phyloP scores from a whole-genome alignment of 2,113 vertebrate species.

The Psettodes erumei region DNA sequence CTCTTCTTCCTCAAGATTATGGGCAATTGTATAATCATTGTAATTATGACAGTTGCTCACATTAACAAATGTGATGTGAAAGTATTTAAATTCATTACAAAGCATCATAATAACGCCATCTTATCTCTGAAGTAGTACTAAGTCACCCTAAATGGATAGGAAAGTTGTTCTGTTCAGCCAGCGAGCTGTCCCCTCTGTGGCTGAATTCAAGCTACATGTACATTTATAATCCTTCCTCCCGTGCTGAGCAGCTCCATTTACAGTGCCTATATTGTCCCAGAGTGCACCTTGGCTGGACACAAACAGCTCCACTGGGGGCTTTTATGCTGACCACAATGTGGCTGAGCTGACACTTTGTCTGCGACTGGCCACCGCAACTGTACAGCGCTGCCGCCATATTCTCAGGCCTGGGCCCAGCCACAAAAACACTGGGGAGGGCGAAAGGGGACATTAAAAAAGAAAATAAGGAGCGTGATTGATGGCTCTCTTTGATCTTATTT shows the following conservation, averaged over 20 bases:
- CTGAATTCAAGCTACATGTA: slow-evolving; percentile 48
- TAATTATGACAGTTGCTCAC: slow-evolving; percentile 49
- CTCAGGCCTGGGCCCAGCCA: slow-evolving; percentile 64
- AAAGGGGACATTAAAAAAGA: slow-evolving; percentile 64
- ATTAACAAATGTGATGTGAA: slow-evolving; percentile 39
- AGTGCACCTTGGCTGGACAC: slow-evolving; percentile 75
- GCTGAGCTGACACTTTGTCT: slow-evolving; percentile 78
- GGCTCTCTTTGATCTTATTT: slow-evolving; percentile 79
- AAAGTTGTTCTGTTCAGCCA: slow-evolving; percentile 8
- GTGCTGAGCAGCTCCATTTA: slow-evolving; percentile 61
- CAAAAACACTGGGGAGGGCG: slow-evolving; percentile 71
- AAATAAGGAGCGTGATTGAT: slow-evolving; percentile 77
- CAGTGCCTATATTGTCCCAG: slow-evolving; percentile 44
- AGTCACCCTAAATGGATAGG: slow-evolving; percentile 2
- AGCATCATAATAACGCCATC: slow-evolving; percentile 22
- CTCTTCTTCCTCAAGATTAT: slow-evolving; percentile 29
- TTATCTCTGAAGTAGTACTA: slow-evolving; percentile 15
- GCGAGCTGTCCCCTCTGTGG: not conserved
- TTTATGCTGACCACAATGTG: slow-evolving; percentile 73
- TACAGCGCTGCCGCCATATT: slow-evolving; percentile 68
- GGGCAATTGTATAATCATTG: slow-evolving; percentile 41
- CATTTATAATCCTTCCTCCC: slow-evolving; percentile 65
- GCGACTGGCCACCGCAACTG: slow-evolving; percentile 70
- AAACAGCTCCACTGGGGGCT: slow-evolving; percentile 74
- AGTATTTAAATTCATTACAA: slow-evolving; percentile 38